Conservation (phyloP, 37 sponge, comb jelly and placozoan species). For the Tethya wilhelma region DNA sequence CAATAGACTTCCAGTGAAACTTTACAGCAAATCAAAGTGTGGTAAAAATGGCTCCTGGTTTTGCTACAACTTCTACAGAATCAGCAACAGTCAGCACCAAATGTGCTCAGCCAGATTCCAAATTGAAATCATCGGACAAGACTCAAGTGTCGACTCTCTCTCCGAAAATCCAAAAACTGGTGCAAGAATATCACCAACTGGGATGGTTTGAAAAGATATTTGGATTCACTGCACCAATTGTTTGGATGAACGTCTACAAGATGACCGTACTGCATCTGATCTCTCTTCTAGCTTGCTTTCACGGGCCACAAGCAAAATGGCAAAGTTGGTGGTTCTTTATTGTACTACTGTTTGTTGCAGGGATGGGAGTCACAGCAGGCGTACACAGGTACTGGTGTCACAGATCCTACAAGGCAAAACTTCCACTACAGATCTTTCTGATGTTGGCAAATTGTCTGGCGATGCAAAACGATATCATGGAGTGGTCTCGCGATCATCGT, state of each 20-base stretch:
- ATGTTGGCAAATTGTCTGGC: slow-evolving; percentile 82
- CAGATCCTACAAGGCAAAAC: slow-evolving; percentile 82
- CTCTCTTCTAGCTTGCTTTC: background rate
- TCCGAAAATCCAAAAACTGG: background rate
- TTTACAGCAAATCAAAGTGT: too few relatives aligned
- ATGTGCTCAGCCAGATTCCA: too few relatives aligned
- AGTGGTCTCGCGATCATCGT: slow-evolving; percentile 94
- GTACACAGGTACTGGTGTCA: slow-evolving; percentile 96
- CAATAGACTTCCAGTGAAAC: too few relatives aligned
- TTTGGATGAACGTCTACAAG: slow-evolving; percentile 63
- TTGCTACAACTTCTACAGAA: too few relatives aligned
- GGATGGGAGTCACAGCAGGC: slow-evolving; percentile 93
- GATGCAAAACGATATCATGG: slow-evolving; percentile 82
- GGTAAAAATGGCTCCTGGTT: too few relatives aligned
- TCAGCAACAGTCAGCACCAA: too few relatives aligned
- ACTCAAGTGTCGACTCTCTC: too few relatives aligned
- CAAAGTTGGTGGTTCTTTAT: slow-evolving; percentile 46
- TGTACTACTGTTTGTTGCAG: slow-evolving; percentile 54
- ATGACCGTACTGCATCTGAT: slow-evolving; percentile 57
- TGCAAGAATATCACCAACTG: background rate
- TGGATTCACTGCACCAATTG: slow-evolving; percentile 43
- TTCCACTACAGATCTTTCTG: slow-evolving; percentile 62
- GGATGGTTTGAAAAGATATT: background rate
- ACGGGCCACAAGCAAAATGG: slow-evolving; percentile 37
- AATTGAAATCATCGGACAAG: too few relatives aligned